Evolutionary conservation across 2,113 vertebrate species (phyloP).

Genomic region (Pontoporia blainvillei): DNA sequence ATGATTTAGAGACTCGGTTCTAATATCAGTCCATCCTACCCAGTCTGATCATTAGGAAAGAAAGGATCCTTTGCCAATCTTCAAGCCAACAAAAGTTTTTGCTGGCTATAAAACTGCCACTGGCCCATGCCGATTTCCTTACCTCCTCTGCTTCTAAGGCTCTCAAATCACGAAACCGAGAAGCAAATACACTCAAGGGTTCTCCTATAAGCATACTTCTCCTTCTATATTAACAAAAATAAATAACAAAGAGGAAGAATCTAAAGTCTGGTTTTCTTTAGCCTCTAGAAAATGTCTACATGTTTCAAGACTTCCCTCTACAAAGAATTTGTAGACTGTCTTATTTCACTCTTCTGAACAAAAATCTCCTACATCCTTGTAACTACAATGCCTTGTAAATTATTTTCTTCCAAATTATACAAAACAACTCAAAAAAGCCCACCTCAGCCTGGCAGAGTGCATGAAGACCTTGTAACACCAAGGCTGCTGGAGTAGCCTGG

Average conservation of each 20-base stretch:
- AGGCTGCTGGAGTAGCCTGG: conserved; percentile 89
- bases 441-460: conserved; percentile 96
- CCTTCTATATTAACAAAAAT: neutral
- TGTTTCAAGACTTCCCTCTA: neutral
- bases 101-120: neutral
- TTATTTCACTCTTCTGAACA: neutral
- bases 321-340: neutral
- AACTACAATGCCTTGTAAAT: neutral
- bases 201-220: neutral
- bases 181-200: neutral
- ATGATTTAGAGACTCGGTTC: neutral
- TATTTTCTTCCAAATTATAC: neutral
- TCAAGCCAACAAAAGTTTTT: neutral
- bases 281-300: neutral
- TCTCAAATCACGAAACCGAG: neutral
- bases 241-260: neutral
- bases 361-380: neutral
- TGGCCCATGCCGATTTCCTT: neutral
- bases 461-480: conserved; percentile 91
- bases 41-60: neutral
- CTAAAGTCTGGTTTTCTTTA: neutral
- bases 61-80: neutral
- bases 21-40: neutral
- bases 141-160: neutral
- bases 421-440: conserved; percentile 23